Evolutionary conservation across 2,797 vertebrate species (phyloP).

Genomic region (Cyclura pinguis): DNA sequence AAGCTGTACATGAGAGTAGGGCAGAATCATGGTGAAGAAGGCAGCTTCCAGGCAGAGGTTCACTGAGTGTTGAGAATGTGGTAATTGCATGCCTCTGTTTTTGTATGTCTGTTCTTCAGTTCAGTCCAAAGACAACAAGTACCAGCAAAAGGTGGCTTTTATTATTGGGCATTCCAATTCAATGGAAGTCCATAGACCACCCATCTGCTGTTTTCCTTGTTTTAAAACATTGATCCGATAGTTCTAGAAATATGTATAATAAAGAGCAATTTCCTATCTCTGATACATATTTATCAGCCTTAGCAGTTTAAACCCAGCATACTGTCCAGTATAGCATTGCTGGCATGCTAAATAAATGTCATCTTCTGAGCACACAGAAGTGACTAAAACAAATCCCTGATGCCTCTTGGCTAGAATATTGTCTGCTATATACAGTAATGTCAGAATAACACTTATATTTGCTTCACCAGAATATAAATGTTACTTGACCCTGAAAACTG

Average conservation of each 20-base stretch:
- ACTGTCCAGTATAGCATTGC: background rate
- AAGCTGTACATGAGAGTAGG: background rate
- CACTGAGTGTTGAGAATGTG: background rate
- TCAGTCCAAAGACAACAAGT: background rate
- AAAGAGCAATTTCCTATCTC: background rate
- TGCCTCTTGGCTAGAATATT: constrained; percentile 20
- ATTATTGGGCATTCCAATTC: background rate
- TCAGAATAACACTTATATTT: constrained; percentile 36
- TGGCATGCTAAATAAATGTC: background rate
- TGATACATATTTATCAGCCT: background rate
- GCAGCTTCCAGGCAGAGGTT: background rate
- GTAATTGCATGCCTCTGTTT: background rate
- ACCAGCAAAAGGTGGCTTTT: background rate
- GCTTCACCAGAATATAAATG: constrained; percentile 56
- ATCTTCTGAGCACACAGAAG: background rate
- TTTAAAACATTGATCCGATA: background rate
- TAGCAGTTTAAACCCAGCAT: background rate
- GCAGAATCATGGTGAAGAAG: background rate
- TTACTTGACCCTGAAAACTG: constrained; percentile 58
- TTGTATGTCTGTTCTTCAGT: background rate
- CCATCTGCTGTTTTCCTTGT: background rate
- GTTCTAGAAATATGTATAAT: background rate
- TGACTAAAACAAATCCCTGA: constrained; percentile 36
- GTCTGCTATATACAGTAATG: background rate
- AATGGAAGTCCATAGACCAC: background rate